phyloP scores from a whole-genome alignment of 2,113 vertebrate species.

The Platichthys stellatus region DNA sequence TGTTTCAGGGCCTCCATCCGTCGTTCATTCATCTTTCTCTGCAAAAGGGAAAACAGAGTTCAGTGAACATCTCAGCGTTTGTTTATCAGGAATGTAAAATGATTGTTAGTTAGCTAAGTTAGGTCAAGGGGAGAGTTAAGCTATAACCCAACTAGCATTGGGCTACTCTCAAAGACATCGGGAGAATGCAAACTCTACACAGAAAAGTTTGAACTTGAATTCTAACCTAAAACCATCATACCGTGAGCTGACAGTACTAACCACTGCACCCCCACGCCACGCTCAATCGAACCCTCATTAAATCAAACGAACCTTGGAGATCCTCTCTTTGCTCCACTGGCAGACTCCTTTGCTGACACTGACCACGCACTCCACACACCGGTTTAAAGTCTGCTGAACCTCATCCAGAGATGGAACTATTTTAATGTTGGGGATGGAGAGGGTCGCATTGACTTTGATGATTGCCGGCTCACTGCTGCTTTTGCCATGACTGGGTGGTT shows the following conservation, averaged over 20 bases:
- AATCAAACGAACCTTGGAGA: constrained; percentile 84
- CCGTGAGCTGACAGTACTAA: not conserved
- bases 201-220: too few species aligned
- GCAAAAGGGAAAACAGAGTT: constrained; percentile 25
- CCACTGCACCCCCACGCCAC: not conserved
- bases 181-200: too few species aligned
- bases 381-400: constrained; percentile 89
- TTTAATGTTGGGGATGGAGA: constrained; percentile 89
- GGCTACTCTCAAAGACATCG: too few species aligned
- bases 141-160: too few species aligned
- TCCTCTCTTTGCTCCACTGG: constrained; percentile 90
- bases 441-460: constrained; percentile 84
- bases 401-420: constrained; percentile 90
- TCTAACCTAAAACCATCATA: too few species aligned
- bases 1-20: constrained; percentile 74
- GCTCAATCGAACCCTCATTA: not conserved
- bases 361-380: constrained; percentile 86
- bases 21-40: constrained; percentile 86
- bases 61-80: not conserved
- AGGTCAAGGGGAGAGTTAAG: too few species aligned
- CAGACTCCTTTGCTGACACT: constrained; percentile 88
- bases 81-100: not conserved
- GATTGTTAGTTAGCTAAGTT: not conserved
- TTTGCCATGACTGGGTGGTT: constrained; percentile 64
- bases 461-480: constrained; percentile 80